Evolutionary conservation across 2,113 vertebrate genomes (phyloP).

Genomic region (Halcyon senegalensis): DNA sequence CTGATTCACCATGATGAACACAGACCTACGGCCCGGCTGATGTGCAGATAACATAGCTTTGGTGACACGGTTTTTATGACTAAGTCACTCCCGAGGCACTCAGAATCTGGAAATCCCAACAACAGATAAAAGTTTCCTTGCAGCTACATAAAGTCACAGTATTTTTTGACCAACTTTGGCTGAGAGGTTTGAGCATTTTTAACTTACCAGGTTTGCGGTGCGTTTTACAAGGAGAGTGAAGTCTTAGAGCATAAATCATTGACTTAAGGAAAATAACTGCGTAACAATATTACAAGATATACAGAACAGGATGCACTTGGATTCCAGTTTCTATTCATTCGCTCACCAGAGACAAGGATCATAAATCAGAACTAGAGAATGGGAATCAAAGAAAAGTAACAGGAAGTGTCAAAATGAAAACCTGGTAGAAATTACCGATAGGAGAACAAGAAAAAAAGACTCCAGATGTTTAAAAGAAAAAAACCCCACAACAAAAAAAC

Average conservation of each 20-base stretch:
- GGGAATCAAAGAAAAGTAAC: slow-evolving; percentile 67
- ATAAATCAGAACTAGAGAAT: slow-evolving; percentile 64
- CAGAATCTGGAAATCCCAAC: slow-evolving; percentile 33
- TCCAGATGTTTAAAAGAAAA: slow-evolving; percentile 46
- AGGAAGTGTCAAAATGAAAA: slow-evolving; percentile 72
- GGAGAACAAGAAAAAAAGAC: slow-evolving; percentile 33
- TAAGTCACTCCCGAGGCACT: slow-evolving; percentile 22
- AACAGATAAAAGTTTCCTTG: slow-evolving; percentile 53
- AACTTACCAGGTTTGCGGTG: slow-evolving; percentile 19
- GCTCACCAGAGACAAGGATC: slow-evolving; percentile 46
- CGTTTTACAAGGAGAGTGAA: slow-evolving; percentile 60
- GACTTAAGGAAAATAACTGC: slow-evolving; percentile 67
- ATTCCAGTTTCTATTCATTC: slow-evolving; percentile 54
- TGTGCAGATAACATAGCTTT: background rate
- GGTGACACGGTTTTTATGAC: slow-evolving; percentile 55
- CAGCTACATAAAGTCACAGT: slow-evolving; percentile 15
- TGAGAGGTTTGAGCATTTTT: slow-evolving; percentile 45
- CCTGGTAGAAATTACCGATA: slow-evolving; percentile 64
- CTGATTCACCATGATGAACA: background rate
- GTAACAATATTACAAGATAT: slow-evolving; percentile 60
- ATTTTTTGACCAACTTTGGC: slow-evolving; percentile 50
- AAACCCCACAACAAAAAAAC: background rate
- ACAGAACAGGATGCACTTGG: slow-evolving; percentile 64
- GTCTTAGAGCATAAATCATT: slow-evolving; percentile 53
- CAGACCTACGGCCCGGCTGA: background rate